Conservation (phyloP, 2,888 invertebrate genomes). For the Galerucella calmariensis region DNA sequence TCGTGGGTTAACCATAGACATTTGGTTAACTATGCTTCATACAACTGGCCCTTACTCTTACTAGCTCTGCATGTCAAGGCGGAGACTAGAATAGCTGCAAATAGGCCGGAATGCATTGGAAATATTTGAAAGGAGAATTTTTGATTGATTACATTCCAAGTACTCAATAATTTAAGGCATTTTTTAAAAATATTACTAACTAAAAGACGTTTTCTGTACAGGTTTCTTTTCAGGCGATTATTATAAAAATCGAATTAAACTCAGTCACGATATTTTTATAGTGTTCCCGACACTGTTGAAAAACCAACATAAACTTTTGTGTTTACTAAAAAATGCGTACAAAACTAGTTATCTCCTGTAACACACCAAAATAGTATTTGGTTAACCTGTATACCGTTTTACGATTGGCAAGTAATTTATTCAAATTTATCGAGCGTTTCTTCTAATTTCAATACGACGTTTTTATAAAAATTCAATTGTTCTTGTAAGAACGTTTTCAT, state of each 20-base stretch:
- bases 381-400: constrained; percentile 12
- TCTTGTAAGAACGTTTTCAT: constrained; percentile 88
- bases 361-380: constrained; percentile 12
- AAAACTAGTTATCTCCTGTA: constrained; percentile 2
- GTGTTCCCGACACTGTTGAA: constrained; percentile 2
- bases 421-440: constrained; percentile 67
- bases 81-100: too few species aligned
- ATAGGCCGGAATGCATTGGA: too few species aligned
- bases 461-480: constrained; percentile 93
- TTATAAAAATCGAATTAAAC: background rate
- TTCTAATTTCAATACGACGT: constrained; percentile 80
- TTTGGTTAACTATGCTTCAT: too few species aligned
- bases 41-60: too few species aligned
- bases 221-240: background rate
- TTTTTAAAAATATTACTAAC: too few species aligned
- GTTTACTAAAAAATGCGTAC: background rate
- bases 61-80: too few species aligned
- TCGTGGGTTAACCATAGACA: too few species aligned
- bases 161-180: too few species aligned
- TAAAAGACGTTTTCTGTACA: too few species aligned
- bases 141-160: background rate
- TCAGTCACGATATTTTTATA: background rate
- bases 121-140: background rate
- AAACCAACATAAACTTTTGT: background rate
- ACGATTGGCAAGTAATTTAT: constrained; percentile 25